A percentile compares a stretch with the other conserved stretches of the same genome.
Evolutionary conservation across 2,888 invertebrate genomes (phyloP).

Genomic region (Caenorhabditis sp.): DNA sequence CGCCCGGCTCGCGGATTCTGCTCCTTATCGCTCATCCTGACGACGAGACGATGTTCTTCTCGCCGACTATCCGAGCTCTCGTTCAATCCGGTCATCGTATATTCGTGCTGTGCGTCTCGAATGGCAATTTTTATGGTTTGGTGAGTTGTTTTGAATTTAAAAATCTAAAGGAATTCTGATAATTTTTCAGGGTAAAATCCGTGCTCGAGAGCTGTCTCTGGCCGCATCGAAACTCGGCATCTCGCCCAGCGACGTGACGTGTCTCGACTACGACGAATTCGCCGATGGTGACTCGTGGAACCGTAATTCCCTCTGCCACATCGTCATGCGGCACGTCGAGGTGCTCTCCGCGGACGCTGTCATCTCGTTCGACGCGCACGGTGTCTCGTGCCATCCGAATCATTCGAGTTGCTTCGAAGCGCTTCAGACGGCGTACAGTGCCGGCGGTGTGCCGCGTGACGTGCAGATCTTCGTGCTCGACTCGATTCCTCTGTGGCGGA

Average conservation of each 20-base stretch:
- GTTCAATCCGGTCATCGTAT: conserved; percentile 62
- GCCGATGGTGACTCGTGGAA: conserved; percentile 87
- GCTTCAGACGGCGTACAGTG: conserved; percentile 73
- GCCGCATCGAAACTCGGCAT: conserved; percentile 91
- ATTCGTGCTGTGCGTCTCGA: conserved; percentile 71
- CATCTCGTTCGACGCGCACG: conserved; percentile 95
- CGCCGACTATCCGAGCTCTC: conserved; percentile 86
- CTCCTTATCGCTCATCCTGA: conserved; percentile 96
- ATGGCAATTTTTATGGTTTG: conserved; percentile 71
- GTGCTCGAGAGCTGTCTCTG: conserved; percentile 90
- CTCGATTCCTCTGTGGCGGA: conserved; percentile 83
- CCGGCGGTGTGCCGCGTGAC: conserved; percentile 72
- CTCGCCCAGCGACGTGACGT: conserved; percentile 88
- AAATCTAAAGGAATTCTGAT: conserved; percentile 1
- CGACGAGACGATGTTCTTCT: conserved; percentile 99
- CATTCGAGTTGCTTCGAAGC: conserved; percentile 85
- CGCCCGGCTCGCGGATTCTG: conserved; percentile 85
- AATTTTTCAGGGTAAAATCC: conserved; percentile 85
- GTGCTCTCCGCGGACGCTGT: conserved; percentile 84
- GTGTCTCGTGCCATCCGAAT: conserved; percentile 94
- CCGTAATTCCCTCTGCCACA: conserved; percentile 52
- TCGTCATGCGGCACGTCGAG: conserved; percentile 69
- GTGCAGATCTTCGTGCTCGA: conserved; percentile 81
- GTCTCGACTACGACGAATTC: conserved; percentile 86
- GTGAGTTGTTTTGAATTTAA: conserved; percentile 28